phyloP scores from a whole-genome alignment of 2,113 vertebrate species.

The Corydoras maculifer region DNA sequence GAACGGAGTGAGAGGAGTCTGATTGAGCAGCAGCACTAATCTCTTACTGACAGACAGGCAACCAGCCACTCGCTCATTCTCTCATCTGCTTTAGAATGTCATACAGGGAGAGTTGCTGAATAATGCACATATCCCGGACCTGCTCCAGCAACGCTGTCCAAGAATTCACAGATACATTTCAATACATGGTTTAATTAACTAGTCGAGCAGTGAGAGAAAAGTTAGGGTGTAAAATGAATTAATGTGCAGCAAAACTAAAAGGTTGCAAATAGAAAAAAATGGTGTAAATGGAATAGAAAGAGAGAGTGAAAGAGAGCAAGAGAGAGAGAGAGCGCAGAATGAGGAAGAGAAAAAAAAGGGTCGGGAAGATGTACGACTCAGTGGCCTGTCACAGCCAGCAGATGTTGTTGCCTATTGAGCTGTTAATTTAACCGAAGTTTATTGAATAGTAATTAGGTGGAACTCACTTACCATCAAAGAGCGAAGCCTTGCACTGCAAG shows the following conservation, averaged over 20 bases:
- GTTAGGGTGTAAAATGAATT: background rate
- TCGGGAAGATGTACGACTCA: conserved; percentile 57
- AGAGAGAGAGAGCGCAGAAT: conserved; percentile 18
- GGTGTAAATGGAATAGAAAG: conserved; percentile 2
- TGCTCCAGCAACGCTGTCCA: conserved; percentile 7
- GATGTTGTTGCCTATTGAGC: conserved; percentile 71
- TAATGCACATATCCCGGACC: conserved; percentile 28
- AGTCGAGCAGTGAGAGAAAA: conserved; percentile 1
- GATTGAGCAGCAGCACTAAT: conserved; percentile 34
- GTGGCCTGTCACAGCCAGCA: conserved; percentile 64
- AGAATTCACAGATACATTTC: background rate
- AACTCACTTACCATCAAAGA: conserved; percentile 64
- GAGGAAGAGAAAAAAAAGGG: conserved; percentile 32
- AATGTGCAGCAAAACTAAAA: conserved; percentile 1
- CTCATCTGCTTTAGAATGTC: conserved; percentile 34
- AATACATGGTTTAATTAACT: conserved; percentile 28
- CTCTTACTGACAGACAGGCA: conserved; percentile 42
- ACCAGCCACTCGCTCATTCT: conserved; percentile 22
- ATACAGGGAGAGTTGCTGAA: conserved; percentile 30
- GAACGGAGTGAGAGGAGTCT: conserved; percentile 25
- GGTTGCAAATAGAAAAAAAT: conserved; percentile 12
- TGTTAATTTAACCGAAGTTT: conserved; percentile 74
- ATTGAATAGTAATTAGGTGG: conserved; percentile 71
- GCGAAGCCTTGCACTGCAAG: conserved; percentile 37
- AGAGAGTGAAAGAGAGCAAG: conserved; percentile 1